Evolutionary conservation across 2,797 vertebrate species (phyloP).

Genomic region (Taeniopygia guttata): DNA sequence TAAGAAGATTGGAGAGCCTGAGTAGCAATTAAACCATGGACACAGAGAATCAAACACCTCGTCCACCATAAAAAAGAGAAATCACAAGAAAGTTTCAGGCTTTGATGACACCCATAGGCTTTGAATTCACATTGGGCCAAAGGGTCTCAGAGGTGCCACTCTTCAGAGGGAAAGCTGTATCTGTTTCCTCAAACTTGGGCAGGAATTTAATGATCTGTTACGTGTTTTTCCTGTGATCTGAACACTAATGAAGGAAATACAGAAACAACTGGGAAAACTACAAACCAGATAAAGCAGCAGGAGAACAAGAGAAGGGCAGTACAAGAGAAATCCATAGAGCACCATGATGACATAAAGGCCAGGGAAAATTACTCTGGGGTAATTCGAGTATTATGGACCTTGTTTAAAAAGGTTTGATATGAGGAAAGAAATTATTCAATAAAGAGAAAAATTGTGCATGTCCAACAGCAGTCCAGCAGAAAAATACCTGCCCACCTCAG

Average conservation of each 20-base stretch:
- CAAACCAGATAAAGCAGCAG: not conserved
- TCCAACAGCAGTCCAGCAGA: not conserved
- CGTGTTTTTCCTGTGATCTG: not conserved
- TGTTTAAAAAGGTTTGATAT: not conserved
- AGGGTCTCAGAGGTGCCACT: not conserved
- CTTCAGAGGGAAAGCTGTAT: not conserved
- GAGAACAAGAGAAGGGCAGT: not conserved
- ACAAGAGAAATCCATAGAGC: not conserved
- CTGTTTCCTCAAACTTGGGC: not conserved
- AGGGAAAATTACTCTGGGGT: not conserved
- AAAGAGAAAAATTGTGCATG: not conserved
- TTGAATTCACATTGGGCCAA: not conserved
- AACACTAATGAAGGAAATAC: not conserved
- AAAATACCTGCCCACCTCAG: not conserved
- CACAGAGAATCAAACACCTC: not conserved
- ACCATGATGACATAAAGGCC: not conserved
- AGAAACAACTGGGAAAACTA: not conserved
- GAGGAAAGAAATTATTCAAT: not conserved
- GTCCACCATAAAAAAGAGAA: not conserved
- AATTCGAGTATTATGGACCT: not conserved
- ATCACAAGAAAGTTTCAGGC: not conserved
- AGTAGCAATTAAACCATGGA: not conserved
- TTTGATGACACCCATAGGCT: not conserved
- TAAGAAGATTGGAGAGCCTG: not conserved
- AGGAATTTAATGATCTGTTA: not conserved